Percentiles rank a stretch among this genome's conserved stretches.
phyloP scores from a whole-genome alignment of 92 coral and sea anemone genomes.

The Epizoanthus fatuus region DNA sequence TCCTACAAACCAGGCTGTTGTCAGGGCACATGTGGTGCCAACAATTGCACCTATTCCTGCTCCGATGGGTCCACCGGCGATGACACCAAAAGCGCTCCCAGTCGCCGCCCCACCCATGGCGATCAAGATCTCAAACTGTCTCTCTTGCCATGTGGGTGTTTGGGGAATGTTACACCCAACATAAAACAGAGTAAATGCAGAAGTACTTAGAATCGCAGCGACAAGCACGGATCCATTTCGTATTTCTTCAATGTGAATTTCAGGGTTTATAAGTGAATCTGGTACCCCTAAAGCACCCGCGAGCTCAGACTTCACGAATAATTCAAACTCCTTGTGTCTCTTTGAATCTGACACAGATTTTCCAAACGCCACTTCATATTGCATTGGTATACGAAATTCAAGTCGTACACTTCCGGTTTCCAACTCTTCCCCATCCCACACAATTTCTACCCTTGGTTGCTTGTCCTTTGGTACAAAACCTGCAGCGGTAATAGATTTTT shows the following conservation, averaged over 20 bases:
- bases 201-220: not conserved
- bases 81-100: not conserved
- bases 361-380: not conserved
- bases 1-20: not conserved
- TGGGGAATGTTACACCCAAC: not conserved
- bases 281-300: not conserved
- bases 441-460: not conserved
- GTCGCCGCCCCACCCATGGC: slow-evolving; percentile 1
- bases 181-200: not conserved
- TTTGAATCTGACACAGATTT: not conserved
- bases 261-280: not conserved
- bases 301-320: not conserved
- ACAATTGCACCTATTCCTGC: not conserved
- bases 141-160: slow-evolving; percentile 3
- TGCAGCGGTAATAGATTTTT: not conserved
- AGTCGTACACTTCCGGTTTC: slow-evolving; percentile 3
- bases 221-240: slow-evolving; percentile 3
- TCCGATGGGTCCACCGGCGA: not conserved
- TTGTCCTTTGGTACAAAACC: not conserved
- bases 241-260: not conserved
- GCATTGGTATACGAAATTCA: slow-evolving; percentile 1
- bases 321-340: not conserved
- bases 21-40: not conserved
- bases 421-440: not conserved
- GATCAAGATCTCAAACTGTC: slow-evolving; percentile 8